Evolutionary conservation across 2,888 invertebrate species (phyloP).

Genomic region (Dicroscelio sp.): DNA sequence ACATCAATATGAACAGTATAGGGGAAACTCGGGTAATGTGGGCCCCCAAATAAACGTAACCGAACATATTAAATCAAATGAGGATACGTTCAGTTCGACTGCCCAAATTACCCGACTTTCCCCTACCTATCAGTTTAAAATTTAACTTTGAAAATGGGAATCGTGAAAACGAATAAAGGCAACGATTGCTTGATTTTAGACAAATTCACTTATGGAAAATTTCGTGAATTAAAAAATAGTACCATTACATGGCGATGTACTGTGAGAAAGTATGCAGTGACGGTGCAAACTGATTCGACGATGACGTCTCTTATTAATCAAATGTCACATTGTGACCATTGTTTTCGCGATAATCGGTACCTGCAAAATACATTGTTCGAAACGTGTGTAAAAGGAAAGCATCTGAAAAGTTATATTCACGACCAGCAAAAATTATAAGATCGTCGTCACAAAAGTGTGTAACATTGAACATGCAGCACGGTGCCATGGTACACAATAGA

Average conservation of each 20-base stretch:
- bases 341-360: not conserved
- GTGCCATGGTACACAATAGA: not conserved
- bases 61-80: no score
- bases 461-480: not conserved
- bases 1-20: no score
- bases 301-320: not conserved
- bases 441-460: not conserved
- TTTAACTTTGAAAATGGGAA: conserved; percentile 11
- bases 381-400: not conserved
- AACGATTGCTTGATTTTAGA: conserved; percentile 5
- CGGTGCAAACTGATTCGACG: not conserved
- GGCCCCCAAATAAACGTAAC: no score
- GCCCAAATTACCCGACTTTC: no score
- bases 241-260: not conserved
- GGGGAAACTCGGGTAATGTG: no score
- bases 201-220: not conserved
- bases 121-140: no score
- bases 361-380: not conserved
- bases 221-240: not conserved
- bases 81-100: no score
- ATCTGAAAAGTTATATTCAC: not conserved
- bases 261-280: not conserved
- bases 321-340: not conserved
- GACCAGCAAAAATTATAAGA: not conserved
- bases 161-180: conserved; percentile 16